phyloP scores from a whole-genome alignment of 2,888 invertebrate genomes.

The Xylota segnis region DNA sequence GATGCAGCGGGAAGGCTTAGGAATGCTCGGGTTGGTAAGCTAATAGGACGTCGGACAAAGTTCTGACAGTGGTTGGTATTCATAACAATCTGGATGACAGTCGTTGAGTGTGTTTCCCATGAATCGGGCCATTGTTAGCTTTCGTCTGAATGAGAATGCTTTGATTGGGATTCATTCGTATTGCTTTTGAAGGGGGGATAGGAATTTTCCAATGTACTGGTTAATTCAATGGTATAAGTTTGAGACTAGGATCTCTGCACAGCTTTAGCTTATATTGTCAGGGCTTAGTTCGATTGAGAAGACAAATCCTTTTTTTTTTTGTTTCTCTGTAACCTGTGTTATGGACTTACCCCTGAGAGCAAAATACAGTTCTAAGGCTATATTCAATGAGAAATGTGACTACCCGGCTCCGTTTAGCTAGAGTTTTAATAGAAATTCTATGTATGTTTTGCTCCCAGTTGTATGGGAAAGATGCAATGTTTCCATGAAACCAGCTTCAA shows the following conservation, averaged over 20 bases:
- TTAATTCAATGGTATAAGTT: background rate
- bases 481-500: too few relatives aligned
- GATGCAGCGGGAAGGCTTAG: slow-evolving; percentile 15
- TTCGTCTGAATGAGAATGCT: slow-evolving; percentile 29
- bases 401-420: too few relatives aligned
- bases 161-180: slow-evolving; percentile 22
- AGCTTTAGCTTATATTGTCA: background rate
- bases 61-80: slow-evolving; percentile 60
- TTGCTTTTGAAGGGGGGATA: background rate
- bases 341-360: too few relatives aligned
- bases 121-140: slow-evolving; percentile 25
- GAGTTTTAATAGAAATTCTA: too few relatives aligned
- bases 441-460: too few relatives aligned
- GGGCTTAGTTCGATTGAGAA: background rate
- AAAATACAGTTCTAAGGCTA: too few relatives aligned
- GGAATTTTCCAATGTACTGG: background rate
- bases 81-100: slow-evolving; percentile 25
- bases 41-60: slow-evolving; percentile 42
- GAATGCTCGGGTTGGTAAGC: slow-evolving; percentile 28
- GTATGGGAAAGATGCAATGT: too few relatives aligned
- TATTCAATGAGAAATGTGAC: too few relatives aligned
- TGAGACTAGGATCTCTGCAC: background rate
- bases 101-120: slow-evolving; percentile 9
- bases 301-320: background rate
- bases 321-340: background rate